Conservation (phyloP, 1,140 invertebrate species). For the Cecropterus lyciades region DNA sequence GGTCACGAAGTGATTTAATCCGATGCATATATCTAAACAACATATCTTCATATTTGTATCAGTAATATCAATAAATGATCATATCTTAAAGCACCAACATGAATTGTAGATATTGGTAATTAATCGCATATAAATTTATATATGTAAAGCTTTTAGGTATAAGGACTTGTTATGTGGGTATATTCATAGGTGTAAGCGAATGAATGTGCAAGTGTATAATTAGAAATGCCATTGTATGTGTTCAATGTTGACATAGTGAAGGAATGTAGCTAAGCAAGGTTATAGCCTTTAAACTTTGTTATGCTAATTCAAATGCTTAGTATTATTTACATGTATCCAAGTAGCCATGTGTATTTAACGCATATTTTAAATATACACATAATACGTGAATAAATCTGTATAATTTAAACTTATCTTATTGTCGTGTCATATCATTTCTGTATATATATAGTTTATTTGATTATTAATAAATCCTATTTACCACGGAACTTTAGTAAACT, state of each 20-base stretch:
- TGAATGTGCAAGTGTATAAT: constrained; percentile 32
- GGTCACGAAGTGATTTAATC: constrained; percentile 1
- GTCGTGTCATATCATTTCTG: neutral
- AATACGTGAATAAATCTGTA: neutral
- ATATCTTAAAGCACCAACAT: constrained; percentile 25
- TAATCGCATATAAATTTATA: neutral
- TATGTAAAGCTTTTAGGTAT: constrained; percentile 17
- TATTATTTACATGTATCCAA: constrained; percentile 4
- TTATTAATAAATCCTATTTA: constrained; percentile 5
- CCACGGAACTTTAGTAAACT: constrained; percentile 17
- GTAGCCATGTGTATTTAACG: neutral
- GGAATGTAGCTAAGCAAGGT: constrained; percentile 16
- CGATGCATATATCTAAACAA: constrained; percentile 14
- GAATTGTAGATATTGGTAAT: constrained; percentile 6
- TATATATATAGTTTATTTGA: neutral
- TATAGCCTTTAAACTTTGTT: constrained; percentile 8
- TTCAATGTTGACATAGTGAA: constrained; percentile 52
- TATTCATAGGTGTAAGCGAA: constrained; percentile 9
- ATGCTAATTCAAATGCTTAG: constrained; percentile 1
- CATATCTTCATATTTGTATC: constrained; percentile 13
- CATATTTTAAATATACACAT: neutral
- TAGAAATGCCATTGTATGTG: constrained; percentile 66
- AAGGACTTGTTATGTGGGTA: constrained; percentile 1
- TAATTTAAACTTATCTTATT: neutral
- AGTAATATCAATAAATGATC: neutral